phyloP scores from a whole-genome alignment of 2,888 invertebrate genomes.

The Eurytoma adleriae region DNA sequence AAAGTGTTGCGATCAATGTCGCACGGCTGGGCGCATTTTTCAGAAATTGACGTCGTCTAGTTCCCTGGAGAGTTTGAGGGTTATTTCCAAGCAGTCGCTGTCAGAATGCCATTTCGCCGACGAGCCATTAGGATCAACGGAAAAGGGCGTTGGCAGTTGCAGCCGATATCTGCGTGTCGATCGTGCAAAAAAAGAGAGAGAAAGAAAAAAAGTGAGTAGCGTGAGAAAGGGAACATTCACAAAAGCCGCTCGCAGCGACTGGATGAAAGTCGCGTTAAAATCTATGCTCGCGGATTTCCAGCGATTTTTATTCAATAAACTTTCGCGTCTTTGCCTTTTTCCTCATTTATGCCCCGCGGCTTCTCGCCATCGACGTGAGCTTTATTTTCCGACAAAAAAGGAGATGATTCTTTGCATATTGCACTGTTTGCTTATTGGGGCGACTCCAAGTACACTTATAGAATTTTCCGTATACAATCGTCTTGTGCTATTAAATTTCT shows the following conservation, averaged over 20 bases:
- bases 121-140: constrained; percentile 88
- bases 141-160: constrained; percentile 87
- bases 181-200: constrained; percentile 29
- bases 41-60: constrained; percentile 93
- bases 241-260: not conserved
- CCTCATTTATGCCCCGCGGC: too few relatives aligned
- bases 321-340: too few relatives aligned
- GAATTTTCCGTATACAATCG: too few relatives aligned
- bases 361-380: too few relatives aligned
- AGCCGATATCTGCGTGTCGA: constrained; percentile 79
- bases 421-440: too few relatives aligned
- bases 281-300: not conserved
- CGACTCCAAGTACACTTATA: too few relatives aligned
- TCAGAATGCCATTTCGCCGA: constrained; percentile 88
- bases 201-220: not conserved
- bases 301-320: too few relatives aligned
- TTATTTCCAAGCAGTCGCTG: constrained; percentile 82
- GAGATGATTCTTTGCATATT: too few relatives aligned
- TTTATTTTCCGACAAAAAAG: too few relatives aligned
- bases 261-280: not conserved
- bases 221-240: not conserved
- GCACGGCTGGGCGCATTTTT: constrained; percentile 59
- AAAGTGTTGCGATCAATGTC: constrained; percentile 2
- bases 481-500: too few relatives aligned
- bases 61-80: constrained; percentile 86